These are phyloP conservation scores for Himantopus leucocephalus DNA, from an alignment of 2,113 vertebrate species.

Conservation along the genomic window DNA sequence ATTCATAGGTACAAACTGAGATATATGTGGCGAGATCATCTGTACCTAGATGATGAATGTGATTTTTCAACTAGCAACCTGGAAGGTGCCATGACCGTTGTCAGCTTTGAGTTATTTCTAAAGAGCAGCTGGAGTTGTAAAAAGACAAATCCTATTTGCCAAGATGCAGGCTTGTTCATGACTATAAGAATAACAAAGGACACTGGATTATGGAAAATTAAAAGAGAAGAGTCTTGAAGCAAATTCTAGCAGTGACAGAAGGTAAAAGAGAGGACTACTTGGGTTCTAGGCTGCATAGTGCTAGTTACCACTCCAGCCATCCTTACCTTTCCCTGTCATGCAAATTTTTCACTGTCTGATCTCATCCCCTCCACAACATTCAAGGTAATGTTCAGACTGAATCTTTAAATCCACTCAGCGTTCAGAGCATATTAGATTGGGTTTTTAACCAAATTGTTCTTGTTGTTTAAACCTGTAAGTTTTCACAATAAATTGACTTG, in stretches of 20 bases:
- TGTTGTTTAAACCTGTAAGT: neutral
- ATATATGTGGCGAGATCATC: neutral
- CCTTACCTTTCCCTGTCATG: neutral
- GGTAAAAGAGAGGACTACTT: neutral
- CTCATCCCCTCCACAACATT: neutral
- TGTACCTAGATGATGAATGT: neutral
- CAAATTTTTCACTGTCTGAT: neutral
- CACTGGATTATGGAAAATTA: neutral
- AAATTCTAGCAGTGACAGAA: neutral
- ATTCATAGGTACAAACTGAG: neutral
- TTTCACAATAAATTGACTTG: slow-evolving; percentile 8
- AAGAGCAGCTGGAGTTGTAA: neutral
- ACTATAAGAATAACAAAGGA: neutral
- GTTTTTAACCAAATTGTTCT: neutral
- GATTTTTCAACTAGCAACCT: neutral
- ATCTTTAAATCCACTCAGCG: neutral
- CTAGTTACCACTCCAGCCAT: neutral
- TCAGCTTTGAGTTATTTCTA: neutral
- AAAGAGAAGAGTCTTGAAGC: neutral
- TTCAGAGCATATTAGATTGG: neutral
- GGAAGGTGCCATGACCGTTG: neutral
- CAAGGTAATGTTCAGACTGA: neutral
- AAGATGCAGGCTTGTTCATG: neutral
- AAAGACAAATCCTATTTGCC: neutral
- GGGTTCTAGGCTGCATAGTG: neutral